Evolutionary conservation across 2,888 invertebrate genomes (phyloP), one percentile per base, ranked within the genome.

Genomic region (Agonopterix alstromeriana): DNA sequence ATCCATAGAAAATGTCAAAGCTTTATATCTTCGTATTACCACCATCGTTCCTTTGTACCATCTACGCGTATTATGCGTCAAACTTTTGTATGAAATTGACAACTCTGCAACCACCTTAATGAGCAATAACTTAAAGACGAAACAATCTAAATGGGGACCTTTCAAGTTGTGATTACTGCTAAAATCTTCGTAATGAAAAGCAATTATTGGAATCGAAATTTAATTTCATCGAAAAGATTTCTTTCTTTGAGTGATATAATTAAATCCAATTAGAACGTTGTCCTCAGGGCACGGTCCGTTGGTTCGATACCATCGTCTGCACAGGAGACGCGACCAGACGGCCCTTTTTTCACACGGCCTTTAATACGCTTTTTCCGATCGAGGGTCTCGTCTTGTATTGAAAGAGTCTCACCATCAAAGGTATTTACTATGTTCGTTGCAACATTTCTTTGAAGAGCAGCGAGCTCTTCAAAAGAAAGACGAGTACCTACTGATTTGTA

Each of bases 321-420:
- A 50, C 63, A 60, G 5, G 27, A 27, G 27, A 27, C 27, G 27
- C 27, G 27, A 27, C 27, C 1, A 58, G 27, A 27, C 2, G 63
- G 67, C 72, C 68, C 69, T 68, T 70, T 72, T 68, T 81, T 82
- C 79, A 75, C 81, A 78, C 78, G 75, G 61, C 61, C 62, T 58
- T 64, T 27, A 27, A 27, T 27, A 27, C 27, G 27, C 27, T 5
- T 27, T 27, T 67, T 67, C 61, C 67, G 63, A 67, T 63, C 61
- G 60, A 55, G 52, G 54, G 51, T 48, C 49, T 44, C 38, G 10
- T 38, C 38, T 38, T 38, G 10, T 27, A 43, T 47, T 48, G 38
- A 40, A 38, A 38, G 27, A 12, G 48, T 44, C 45, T 44, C 36
- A 45, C 36, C 27, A 43, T 38, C 10, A 10, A 38, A 38, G 5